Evolutionary conservation across 2,797 vertebrate species (phyloP).

Genomic region (Kryptopterus vitreolus): DNA sequence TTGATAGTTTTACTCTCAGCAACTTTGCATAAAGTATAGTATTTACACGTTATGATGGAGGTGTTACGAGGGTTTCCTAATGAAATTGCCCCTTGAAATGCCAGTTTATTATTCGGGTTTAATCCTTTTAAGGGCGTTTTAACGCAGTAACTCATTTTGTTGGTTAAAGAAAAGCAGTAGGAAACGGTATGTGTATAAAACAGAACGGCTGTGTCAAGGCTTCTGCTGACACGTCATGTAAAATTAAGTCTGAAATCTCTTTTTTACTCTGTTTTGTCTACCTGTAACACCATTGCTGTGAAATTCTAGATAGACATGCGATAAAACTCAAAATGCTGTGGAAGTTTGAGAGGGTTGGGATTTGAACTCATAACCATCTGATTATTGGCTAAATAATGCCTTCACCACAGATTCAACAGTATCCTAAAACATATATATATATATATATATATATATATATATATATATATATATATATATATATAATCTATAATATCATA

Average conservation of each 20-base stretch:
- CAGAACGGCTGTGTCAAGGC: no score
- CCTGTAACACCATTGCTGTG: not conserved
- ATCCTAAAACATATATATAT: not conserved
- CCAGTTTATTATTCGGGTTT: not conserved
- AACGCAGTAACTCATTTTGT: not conserved
- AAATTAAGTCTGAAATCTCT: not conserved
- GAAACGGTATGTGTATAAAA: not conserved
- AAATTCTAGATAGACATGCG: not conserved
- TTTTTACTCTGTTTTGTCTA: not conserved
- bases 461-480: no score
- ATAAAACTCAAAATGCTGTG: not conserved
- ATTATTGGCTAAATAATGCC: not conserved
- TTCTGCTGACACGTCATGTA: not conserved
- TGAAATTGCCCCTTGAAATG: not conserved
- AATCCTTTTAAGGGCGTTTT: not conserved
- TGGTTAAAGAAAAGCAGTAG: not conserved
- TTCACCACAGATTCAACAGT: not conserved
- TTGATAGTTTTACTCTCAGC: not conserved
- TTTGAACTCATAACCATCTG: not conserved
- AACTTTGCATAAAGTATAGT: no score
- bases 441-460: no score
- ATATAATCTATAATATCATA: no score
- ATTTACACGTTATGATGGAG: slow-evolving; percentile 5
- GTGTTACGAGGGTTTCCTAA: not conserved
- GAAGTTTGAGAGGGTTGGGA: not conserved